Conservation (phyloP, 2,888 invertebrate genomes). For the Meliscaeva auricollis region DNA sequence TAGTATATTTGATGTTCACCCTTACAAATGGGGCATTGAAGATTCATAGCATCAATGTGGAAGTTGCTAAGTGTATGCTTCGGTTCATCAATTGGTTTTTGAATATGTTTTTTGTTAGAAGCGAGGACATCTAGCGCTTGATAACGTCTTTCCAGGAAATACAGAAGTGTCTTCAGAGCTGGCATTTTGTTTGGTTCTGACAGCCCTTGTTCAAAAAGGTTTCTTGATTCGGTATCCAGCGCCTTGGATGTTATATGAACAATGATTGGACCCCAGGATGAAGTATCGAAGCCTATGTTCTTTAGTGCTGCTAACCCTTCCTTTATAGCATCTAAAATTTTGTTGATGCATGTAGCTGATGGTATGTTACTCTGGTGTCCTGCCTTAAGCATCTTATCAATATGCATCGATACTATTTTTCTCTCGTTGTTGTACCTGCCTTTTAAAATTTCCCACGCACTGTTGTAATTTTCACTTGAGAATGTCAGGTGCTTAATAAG, state of each 20-base stretch:
- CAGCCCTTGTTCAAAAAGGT: too few relatives aligned
- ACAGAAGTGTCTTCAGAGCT: not conserved
- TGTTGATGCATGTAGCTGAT: not conserved
- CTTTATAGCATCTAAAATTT: not conserved
- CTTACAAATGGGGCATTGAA: not conserved
- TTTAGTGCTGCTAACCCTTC: not conserved
- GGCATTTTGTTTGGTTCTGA: too few relatives aligned
- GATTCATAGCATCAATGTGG: not conserved
- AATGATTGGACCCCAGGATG: too few relatives aligned
- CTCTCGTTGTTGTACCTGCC: not conserved
- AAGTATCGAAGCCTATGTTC: too few relatives aligned
- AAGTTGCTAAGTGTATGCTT: not conserved
- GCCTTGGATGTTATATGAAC: too few relatives aligned
- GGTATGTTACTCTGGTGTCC: not conserved
- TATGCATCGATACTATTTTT: not conserved
- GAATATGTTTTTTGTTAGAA: not conserved
- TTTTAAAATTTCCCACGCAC: not conserved
- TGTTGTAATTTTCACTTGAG: too few relatives aligned
- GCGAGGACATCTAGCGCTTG: not conserved
- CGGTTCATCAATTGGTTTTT: not conserved
- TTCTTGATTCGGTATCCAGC: too few relatives aligned
- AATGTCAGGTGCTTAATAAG: not conserved
- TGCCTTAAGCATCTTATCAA: not conserved
- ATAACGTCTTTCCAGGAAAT: not conserved
- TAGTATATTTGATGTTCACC: not conserved